Base-by-base conservation (phyloP, 2,797 vertebrate species). In the Scomberomorus guttatus region DNA sequence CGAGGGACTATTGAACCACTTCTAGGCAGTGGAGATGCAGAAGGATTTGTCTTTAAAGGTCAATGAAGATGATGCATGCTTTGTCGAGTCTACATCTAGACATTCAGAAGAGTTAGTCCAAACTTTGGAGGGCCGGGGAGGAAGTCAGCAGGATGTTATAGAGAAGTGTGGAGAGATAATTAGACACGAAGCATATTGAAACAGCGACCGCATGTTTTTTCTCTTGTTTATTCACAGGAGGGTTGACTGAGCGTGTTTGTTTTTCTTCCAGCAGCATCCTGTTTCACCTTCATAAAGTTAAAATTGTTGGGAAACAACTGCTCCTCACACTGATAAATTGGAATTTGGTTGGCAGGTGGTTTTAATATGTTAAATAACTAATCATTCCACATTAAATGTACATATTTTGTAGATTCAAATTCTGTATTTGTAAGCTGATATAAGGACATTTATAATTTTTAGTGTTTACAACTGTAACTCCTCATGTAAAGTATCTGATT, bases 1-100 rank as follows among this genome's bases (percentile, higher is more conserved):
- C 22, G 27, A 78, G 88, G 84, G 80, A 90, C 88, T 87, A 92
- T 93, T 80, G 91, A 93, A 83, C 85, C 81, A 61, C 70, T 87
- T 77, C 72, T 42, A 25, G 63, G 76, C 75, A 39, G 75, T 29
- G 6, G 54, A 73, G 81, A 80, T 34, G 37, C 25, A 29, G 61
- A 74, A 68, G 58, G 86, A 86, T 85, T 87, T 63, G 77, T 87
- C 80, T 87, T 87, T 83, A 92, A 90, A 93, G 84, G 84, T 89
- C 85, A 90, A 79, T 83, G 75, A 79, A 85, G 80, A 89, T 90
- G 83, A 86, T 74, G 46, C 75, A 82, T 32, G 55, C 56, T 78
- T 57, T 22, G 58, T 52, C 3, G 2, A 63, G 60, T 82, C 70
- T 56, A 68, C 58, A 58, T 60, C 70, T 52, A 72, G 77, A 83